Percentiles rank a stretch among this genome's conserved stretches.
Evolutionary conservation across 2,888 invertebrate genomes (phyloP).

Genomic region (Leptinotarsa peninsularis): DNA sequence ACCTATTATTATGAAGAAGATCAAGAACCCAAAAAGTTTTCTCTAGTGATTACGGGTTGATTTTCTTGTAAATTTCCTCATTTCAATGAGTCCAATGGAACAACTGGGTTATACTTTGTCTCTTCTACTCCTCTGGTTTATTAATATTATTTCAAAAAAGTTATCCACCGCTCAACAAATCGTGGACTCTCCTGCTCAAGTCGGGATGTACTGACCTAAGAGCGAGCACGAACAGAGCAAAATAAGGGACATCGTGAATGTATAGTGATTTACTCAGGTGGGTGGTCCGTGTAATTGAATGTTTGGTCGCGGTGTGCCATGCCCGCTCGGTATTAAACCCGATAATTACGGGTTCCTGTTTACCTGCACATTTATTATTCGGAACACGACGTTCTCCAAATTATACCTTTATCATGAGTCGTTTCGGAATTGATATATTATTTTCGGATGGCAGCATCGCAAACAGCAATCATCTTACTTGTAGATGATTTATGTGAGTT

Average conservation of each 20-base stretch:
- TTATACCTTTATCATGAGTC: conserved; percentile 55
- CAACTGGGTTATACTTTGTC: too few relatives aligned
- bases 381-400: conserved; percentile 54
- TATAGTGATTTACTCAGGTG: conserved; percentile 62
- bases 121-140: background rate
- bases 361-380: conserved; percentile 60
- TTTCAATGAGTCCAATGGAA: too few relatives aligned
- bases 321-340: conserved; percentile 58
- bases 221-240: conserved; percentile 17
- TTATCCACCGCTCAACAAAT: background rate
- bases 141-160: background rate
- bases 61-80: too few relatives aligned
- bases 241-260: conserved; percentile 48
- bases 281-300: conserved; percentile 65
- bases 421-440: conserved; percentile 57
- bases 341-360: conserved; percentile 63
- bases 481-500: conserved; percentile 37
- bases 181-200: conserved; percentile 1
- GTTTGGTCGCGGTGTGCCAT: conserved; percentile 59
- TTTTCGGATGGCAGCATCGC: conserved; percentile 39
- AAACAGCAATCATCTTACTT: conserved; percentile 34
- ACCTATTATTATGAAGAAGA: too few relatives aligned
- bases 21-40: too few relatives aligned
- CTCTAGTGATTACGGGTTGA: too few relatives aligned
- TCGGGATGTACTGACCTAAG: conserved; percentile 8